phyloP scores from a whole-genome alignment of 2,888 invertebrate species.

The Onchidella celtica region DNA sequence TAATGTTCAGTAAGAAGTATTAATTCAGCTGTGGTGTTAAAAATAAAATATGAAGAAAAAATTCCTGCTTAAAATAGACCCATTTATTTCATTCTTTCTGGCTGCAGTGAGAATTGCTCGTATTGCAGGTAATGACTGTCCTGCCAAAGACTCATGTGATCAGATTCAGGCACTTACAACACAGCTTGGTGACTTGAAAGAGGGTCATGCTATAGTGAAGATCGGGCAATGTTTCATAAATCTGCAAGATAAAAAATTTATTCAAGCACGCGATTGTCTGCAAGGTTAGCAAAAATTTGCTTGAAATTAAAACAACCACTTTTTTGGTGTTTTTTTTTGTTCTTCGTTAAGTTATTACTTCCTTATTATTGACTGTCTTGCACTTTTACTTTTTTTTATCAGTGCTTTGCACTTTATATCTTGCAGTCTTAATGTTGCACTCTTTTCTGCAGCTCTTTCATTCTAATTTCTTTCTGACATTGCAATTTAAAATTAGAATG shows the following conservation, averaged over 20 bases:
- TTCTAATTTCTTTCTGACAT: no score
- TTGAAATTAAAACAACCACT: no score
- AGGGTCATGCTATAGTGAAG: constrained; percentile 23
- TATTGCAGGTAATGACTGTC: not conserved
- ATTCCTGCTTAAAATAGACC: no score
- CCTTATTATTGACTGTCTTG: not conserved
- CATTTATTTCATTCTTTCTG: no score
- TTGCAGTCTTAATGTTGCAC: no score
- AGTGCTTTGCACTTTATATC: not conserved
- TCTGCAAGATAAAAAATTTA: constrained; percentile 59
- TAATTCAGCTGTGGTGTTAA: no score
- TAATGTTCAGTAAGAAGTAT: no score
- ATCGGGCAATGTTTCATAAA: constrained; percentile 59
- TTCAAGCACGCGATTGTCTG: constrained; percentile 58
- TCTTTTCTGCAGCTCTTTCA: no score
- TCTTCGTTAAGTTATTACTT: not conserved
- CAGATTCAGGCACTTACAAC: constrained; percentile 19
- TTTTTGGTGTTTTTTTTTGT: not conserved
- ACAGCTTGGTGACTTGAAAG: constrained; percentile 20
- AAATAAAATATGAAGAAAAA: no score
- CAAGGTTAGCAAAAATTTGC: constrained; percentile 60
- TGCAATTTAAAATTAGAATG: no score
- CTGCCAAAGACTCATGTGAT: not conserved
- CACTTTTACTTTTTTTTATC: not conserved
- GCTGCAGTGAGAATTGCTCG: no score